Percentiles rank a stretch among this genome's conserved stretches.
These are phyloP conservation scores for Clarias laeviceps DNA, from an alignment of 2,797 vertebrate species.

Conservation along the genomic window DNA sequence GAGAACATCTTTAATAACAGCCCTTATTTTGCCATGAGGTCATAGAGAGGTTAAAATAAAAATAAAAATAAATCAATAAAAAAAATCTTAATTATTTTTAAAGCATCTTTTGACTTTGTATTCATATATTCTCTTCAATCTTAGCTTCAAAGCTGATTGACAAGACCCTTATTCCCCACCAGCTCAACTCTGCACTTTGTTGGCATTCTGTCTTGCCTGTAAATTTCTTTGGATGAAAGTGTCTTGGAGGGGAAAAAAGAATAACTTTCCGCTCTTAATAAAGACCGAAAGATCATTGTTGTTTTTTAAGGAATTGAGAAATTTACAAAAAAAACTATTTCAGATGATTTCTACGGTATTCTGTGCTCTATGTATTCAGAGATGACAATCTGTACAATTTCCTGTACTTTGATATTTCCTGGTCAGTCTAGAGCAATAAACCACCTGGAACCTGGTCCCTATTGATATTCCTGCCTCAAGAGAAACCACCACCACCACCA, in stretches of 20 bases:
- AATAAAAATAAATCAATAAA: not conserved
- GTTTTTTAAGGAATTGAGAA: not conserved
- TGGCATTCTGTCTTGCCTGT: slow-evolving; percentile 4
- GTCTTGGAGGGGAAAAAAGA: not conserved
- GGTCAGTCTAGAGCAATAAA: not conserved
- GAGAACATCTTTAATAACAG: not conserved
- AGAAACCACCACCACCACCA: not conserved
- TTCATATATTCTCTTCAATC: not conserved
- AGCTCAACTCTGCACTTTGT: not conserved
- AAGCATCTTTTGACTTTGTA: not conserved
- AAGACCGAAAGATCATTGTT: not conserved
- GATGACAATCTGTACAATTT: not conserved
- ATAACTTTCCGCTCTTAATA: not conserved
- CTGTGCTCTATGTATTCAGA: not conserved
- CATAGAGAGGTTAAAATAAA: not conserved
- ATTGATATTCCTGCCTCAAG: not conserved
- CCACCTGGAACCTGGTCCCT: not conserved
- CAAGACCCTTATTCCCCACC: not conserved
- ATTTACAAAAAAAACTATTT: not conserved
- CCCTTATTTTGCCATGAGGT: not conserved
- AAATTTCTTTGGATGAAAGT: not conserved
- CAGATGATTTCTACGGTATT: not conserved
- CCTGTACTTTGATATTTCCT: not conserved
- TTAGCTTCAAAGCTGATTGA: not conserved
- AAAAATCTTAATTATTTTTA: not conserved